A percentile compares a stretch with the other conserved stretches of the same genome.
Conservation (phyloP, 2,113 vertebrate species). For the Alosa alosa region DNA sequence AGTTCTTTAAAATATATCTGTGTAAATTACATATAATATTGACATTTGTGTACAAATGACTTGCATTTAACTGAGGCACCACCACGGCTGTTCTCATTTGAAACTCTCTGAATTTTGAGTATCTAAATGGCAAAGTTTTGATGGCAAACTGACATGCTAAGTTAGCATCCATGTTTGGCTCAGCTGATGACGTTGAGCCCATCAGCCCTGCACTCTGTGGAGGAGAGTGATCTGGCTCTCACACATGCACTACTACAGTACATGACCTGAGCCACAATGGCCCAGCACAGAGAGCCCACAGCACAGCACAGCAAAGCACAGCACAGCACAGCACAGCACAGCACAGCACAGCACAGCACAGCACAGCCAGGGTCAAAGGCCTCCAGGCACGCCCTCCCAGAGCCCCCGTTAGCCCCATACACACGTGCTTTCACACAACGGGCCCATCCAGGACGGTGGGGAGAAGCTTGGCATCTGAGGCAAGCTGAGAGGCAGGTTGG, state of each 20-base stretch:
- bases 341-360: background rate
- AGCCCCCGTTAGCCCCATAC: conserved; percentile 74
- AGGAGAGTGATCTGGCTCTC: background rate
- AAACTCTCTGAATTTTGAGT: no score
- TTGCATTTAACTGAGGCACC: background rate
- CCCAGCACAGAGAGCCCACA: background rate
- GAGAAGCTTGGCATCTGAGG: conserved; percentile 95
- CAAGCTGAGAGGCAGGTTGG: conserved; percentile 91
- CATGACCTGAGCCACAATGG: background rate
- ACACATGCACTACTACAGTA: background rate
- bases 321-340: background rate
- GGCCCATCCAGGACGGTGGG: conserved; percentile 91
- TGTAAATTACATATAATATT: no score
- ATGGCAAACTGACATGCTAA: background rate
- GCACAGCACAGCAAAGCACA: background rate
- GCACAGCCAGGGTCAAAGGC: background rate
- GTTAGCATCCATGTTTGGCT: background rate
- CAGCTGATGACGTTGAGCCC: background rate
- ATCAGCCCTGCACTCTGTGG: background rate
- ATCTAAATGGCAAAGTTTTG: background rate
- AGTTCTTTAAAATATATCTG: no score
- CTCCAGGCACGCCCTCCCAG: conserved; percentile 57
- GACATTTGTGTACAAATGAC: background rate
- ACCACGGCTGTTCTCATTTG: background rate
- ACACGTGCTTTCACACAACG: conserved; percentile 94